A percentile compares a stretch with the other conserved stretches of the same genome.
Conservation (phyloP, 2,888 invertebrate species). For the Nephrotoma flavescens region DNA sequence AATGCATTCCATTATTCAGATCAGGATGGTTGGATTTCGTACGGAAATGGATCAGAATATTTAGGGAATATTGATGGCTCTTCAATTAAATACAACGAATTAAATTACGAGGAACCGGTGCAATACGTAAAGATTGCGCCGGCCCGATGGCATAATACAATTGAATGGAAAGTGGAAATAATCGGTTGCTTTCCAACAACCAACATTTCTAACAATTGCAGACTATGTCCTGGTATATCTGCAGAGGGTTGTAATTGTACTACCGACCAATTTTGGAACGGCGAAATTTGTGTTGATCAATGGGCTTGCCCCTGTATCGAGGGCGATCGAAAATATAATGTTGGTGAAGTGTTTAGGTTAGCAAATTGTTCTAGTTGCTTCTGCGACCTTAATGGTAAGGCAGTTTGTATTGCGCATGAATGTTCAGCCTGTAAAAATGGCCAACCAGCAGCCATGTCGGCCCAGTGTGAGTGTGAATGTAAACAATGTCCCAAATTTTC, state of each 20-base stretch:
- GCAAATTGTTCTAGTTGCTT: slow-evolving; percentile 64
- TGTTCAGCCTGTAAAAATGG: slow-evolving; percentile 45
- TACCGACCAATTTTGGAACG: slow-evolving; percentile 51
- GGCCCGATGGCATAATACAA: slow-evolving; percentile 51
- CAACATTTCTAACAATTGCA: slow-evolving; percentile 4
- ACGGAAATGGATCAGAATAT: slow-evolving; percentile 28
- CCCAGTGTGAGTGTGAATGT: slow-evolving; percentile 57
- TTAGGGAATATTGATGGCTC: slow-evolving; percentile 55
- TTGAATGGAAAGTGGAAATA: slow-evolving; percentile 61
- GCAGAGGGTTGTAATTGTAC: slow-evolving; percentile 37
- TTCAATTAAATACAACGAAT: slow-evolving; percentile 45
- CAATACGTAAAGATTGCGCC: slow-evolving; percentile 61
- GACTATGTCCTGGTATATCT: slow-evolving; percentile 38
- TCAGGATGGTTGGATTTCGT: slow-evolving; percentile 41
- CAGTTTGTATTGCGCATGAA: slow-evolving; percentile 52
- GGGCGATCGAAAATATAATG: slow-evolving; percentile 44
- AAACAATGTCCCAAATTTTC: slow-evolving; percentile 52
- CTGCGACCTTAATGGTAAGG: slow-evolving; percentile 58
- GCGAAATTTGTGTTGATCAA: slow-evolving; percentile 51
- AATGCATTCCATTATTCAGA: slow-evolving; percentile 60
- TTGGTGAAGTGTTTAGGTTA: slow-evolving; percentile 54
- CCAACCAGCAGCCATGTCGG: slow-evolving; percentile 41
- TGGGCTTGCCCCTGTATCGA: slow-evolving; percentile 66
- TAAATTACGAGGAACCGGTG: slow-evolving; percentile 54
- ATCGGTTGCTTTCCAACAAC: slow-evolving; percentile 61